Percentiles rank a stretch among this genome's conserved stretches.
Evolutionary conservation across 1,140 invertebrate genomes (phyloP).

Genomic region (Scaptodrosophila lebanonensis): DNA sequence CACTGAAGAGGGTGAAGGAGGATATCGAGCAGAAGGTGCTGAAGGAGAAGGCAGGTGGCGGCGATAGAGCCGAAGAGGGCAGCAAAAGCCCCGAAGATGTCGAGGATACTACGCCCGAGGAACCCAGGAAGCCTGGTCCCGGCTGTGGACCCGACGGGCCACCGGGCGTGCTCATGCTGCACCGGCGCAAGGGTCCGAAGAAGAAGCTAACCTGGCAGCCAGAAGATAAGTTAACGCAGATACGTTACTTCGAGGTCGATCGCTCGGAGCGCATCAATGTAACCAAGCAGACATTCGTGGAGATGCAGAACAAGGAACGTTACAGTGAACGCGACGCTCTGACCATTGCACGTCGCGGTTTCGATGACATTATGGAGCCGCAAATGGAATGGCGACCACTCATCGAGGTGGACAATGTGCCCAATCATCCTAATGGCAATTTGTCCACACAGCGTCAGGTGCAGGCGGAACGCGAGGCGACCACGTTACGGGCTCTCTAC

Average conservation of each 20-base stretch:
- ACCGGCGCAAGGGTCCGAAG: slow-evolving; percentile 83
- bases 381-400: slow-evolving; percentile 84
- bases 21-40: slow-evolving; percentile 68
- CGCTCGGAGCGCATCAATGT: slow-evolving; percentile 97
- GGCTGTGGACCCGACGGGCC: slow-evolving; percentile 75
- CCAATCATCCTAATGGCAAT: slow-evolving; percentile 81
- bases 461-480: slow-evolving; percentile 90
- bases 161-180: slow-evolving; percentile 67
- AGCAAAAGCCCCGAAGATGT: slow-evolving; percentile 48
- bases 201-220: slow-evolving; percentile 91
- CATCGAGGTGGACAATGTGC: slow-evolving; percentile 82
- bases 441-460: slow-evolving; percentile 91
- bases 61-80: slow-evolving; percentile 21
- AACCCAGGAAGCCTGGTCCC: slow-evolving; percentile 63
- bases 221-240: slow-evolving; percentile 87
- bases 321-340: slow-evolving; percentile 89
- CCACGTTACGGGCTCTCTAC: slow-evolving; percentile 89
- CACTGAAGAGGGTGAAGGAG: slow-evolving; percentile 72
- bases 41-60: slow-evolving; percentile 41
- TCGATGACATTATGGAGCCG: slow-evolving; percentile 89
- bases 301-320: slow-evolving; percentile 93
- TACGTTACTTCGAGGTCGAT: slow-evolving; percentile 94
- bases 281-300: slow-evolving; percentile 90
- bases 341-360: slow-evolving; percentile 85
- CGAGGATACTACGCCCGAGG: slow-evolving; percentile 34